phyloP scores from a whole-genome alignment of 2,113 vertebrate genomes.

The Passer domesticus region DNA sequence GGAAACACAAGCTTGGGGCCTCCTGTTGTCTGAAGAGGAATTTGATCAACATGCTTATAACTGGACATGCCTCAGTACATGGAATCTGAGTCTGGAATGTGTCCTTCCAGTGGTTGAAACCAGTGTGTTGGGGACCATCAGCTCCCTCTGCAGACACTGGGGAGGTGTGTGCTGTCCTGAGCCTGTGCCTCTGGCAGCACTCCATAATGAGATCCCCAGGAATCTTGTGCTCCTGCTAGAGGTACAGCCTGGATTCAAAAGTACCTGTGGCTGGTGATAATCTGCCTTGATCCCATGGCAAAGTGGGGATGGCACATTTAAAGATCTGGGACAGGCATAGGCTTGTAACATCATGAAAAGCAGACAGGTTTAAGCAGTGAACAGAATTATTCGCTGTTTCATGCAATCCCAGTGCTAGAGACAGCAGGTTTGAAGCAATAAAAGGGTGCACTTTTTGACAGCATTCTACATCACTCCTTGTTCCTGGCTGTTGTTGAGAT shows the following conservation, averaged over 20 bases:
- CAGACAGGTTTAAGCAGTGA: not conserved
- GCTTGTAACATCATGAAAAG: not conserved
- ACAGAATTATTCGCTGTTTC: not conserved
- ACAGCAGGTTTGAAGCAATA: not conserved
- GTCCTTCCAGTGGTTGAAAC: not conserved
- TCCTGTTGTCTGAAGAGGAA: not conserved
- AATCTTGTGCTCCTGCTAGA: not conserved
- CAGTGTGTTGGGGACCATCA: not conserved
- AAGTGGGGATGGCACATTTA: not conserved
- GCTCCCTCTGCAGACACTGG: not conserved
- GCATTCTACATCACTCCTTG: not conserved
- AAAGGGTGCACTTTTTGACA: conserved; percentile 25
- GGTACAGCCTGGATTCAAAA: not conserved
- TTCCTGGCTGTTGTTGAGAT: not conserved
- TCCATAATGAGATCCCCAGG: not conserved
- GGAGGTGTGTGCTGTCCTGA: not conserved
- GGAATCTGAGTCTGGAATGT: not conserved
- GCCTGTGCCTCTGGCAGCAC: not conserved
- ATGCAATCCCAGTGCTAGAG: not conserved
- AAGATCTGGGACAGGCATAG: not conserved
- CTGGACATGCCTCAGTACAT: not conserved
- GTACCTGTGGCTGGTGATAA: not conserved
- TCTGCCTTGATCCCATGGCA: not conserved
- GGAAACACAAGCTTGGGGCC: not conserved
- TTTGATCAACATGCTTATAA: not conserved